phyloP scores from a whole-genome alignment of 2,113 vertebrate genomes.

The Gymnocephalus cernua region DNA sequence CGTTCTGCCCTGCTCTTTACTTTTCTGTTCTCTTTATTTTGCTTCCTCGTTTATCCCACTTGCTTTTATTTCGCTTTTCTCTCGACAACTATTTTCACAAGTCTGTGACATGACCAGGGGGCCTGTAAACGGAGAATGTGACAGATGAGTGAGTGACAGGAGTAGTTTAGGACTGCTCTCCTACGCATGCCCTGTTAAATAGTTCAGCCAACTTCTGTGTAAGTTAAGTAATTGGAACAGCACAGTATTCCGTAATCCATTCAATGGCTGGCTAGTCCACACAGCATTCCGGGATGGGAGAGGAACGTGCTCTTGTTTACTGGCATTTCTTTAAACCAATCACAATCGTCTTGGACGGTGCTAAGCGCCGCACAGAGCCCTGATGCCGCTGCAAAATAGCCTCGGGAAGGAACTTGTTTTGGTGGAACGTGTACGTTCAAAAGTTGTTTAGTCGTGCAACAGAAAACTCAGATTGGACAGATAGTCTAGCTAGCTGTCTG shows the following conservation, averaged over 20 bases:
- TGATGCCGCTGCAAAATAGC: too few relatives aligned
- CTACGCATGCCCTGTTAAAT: slow-evolving; percentile 1
- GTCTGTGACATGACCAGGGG: slow-evolving; percentile 70
- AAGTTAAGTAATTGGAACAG: neutral
- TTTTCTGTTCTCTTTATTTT: slow-evolving; percentile 57
- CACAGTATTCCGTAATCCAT: neutral
- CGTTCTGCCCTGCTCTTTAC: slow-evolving; percentile 33
- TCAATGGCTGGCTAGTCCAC: too few relatives aligned
- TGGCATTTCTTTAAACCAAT: too few relatives aligned
- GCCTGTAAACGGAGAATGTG: slow-evolving; percentile 65
- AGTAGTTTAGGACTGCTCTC: slow-evolving; percentile 49
- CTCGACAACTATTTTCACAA: slow-evolving; percentile 65
- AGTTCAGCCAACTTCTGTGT: neutral
- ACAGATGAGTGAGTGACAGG: slow-evolving; percentile 69
- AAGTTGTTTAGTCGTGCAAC: too few relatives aligned
- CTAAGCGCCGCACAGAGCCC: too few relatives aligned
- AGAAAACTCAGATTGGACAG: too few relatives aligned
- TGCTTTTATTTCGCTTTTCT: slow-evolving; percentile 61
- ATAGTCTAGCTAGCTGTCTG: too few relatives aligned
- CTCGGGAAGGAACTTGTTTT: too few relatives aligned
- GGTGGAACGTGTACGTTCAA: too few relatives aligned
- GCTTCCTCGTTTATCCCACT: slow-evolving; percentile 61
- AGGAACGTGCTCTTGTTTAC: too few relatives aligned
- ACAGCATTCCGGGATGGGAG: too few relatives aligned
- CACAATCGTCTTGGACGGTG: too few relatives aligned